Evolutionary conservation across 2,888 invertebrate genomes (phyloP).

Genomic region (Lycocerus yunnanus): DNA sequence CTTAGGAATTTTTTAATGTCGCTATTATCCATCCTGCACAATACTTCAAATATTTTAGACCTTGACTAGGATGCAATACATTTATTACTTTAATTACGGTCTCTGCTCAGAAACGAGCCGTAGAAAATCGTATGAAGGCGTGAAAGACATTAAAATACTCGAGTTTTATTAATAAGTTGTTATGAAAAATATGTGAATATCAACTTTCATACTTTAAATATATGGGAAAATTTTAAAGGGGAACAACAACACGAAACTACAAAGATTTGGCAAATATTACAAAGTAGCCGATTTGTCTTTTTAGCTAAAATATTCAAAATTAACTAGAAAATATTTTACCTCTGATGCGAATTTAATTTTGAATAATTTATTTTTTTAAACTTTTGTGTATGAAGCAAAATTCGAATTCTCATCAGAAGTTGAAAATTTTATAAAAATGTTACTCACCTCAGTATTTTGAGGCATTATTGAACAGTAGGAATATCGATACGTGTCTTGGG

Average conservation of each 20-base stretch:
- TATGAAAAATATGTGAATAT: not conserved
- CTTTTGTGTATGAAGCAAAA: not conserved
- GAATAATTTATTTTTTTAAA: not conserved
- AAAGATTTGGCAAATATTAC: not conserved
- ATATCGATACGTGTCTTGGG: not conserved
- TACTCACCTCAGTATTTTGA: not conserved
- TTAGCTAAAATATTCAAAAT: not conserved
- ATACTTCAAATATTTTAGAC: slow-evolving; percentile 21
- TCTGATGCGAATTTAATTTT: not conserved
- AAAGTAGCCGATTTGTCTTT: not conserved
- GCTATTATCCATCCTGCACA: slow-evolving; percentile 44
- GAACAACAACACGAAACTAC: not conserved
- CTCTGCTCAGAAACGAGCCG: slow-evolving; percentile 9
- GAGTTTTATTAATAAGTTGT: not conserved
- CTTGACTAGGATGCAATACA: slow-evolving; percentile 9
- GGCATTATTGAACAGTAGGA: not conserved
- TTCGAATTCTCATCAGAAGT: not conserved
- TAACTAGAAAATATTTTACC: not conserved
- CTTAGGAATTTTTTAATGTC: slow-evolving; percentile 53
- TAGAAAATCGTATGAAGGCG: slow-evolving; percentile 2
- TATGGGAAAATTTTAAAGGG: not conserved
- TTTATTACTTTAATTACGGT: slow-evolving; percentile 11
- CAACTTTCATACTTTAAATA: not conserved
- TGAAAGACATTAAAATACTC: slow-evolving; percentile 5
- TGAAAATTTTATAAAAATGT: not conserved